Base-by-base conservation (phyloP, 2,888 invertebrate genomes). In the Holacanthella duospinosa region DNA sequence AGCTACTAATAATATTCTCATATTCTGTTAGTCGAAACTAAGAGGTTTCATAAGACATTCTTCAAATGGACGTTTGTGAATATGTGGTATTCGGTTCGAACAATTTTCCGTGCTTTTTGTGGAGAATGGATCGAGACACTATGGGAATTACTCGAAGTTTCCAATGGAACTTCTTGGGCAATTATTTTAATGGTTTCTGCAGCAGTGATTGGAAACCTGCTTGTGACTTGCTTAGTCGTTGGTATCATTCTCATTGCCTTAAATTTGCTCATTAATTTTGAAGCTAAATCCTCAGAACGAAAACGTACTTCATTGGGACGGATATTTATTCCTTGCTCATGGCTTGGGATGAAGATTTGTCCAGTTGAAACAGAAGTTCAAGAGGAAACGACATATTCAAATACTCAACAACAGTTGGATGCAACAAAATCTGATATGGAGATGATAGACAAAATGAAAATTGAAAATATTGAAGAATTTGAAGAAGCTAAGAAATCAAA, bases 41-140 rank as follows among this genome's bases (percentile, higher is more conserved):
- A n/a, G n/a, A n/a, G n/a, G n/a, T n/a, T n/a, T n/a, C n/a, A n/a
- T n/a, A n/a, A n/a, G n/a, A n/a, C n/a, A n/a, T n/a, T n/a, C n/a
- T n/a, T n/a, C n/a, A n/a, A n/a, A n/a, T n/a, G n/a, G n/a, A n/a
- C n/a, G n/a, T n/a, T n/a, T n/a, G n/a, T n/a, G n/a, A n/a, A n/a
- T n/a, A n/a, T n/a, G n/a, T n/a, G n/a, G n/a, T n/a, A n/a, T n/a
- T n/a, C n/a, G n/a, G n/a, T n/a, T n/a, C n/a, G n/a, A n/a, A n/a
- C n/a, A n/a, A n/a, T n/a, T 21, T 48, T 9, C 21, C 48, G 48
- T 21, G 6, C 48, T 4, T 48, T 48, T 48, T n/a, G 19, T 21
- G 48, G 48, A 21, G 48, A 48, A 48, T 48, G 48, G 48, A 48
- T 48, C 19, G 48, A 48, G n/a, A n/a, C 21, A 48, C 21, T 48